Conservation (phyloP, 2,888 invertebrate genomes). For the Fragum whitleyi region DNA sequence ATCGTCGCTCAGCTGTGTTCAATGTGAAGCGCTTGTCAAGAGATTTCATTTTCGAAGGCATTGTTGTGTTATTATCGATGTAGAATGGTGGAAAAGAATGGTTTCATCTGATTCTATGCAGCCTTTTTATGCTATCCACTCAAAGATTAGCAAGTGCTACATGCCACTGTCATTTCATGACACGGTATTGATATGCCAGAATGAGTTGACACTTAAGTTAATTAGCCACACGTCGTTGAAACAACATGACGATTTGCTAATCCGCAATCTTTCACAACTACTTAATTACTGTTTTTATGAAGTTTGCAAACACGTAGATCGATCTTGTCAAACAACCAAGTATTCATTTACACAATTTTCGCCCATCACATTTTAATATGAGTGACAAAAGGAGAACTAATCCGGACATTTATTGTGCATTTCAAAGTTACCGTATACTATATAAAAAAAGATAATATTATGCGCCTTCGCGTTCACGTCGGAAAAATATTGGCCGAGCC, state of each 20-base stretch:
- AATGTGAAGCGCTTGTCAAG: conserved; percentile 42
- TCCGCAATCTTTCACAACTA: background rate
- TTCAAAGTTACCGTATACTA: too few relatives aligned
- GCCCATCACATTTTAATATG: too few relatives aligned
- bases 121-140: background rate
- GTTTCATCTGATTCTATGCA: background rate
- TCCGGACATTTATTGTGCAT: too few relatives aligned
- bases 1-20: conserved; percentile 60
- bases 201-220: conserved; percentile 42
- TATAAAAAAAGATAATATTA: too few relatives aligned
- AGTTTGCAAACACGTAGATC: background rate
- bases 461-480: too few relatives aligned
- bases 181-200: conserved; percentile 1
- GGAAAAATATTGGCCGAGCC: too few relatives aligned
- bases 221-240: conserved; percentile 42
- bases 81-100: background rate
- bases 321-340: background rate
- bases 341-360: too few relatives aligned
- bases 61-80: background rate
- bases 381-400: too few relatives aligned
- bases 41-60: conserved; percentile 41
- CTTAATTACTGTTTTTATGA: background rate
- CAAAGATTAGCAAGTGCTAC: background rate
- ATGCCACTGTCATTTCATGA: conserved; percentile 4
- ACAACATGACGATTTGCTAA: conserved; percentile 20